phyloP scores from a whole-genome alignment of 2,113 vertebrate genomes.

The Clarias macrocephalus region DNA sequence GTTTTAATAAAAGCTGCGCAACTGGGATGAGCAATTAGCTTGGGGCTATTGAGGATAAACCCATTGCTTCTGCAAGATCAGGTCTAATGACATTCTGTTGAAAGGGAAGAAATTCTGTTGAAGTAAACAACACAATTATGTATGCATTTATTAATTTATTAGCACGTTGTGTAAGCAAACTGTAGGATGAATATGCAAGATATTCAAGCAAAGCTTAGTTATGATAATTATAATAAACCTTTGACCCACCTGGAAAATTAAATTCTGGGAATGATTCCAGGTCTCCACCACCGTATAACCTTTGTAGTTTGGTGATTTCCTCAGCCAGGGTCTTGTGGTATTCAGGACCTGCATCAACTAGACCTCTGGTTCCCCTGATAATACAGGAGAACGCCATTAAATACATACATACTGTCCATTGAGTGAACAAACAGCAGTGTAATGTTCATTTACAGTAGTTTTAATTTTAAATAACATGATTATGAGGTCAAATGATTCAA shows the following conservation, averaged over 20 bases:
- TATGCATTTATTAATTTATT: neutral
- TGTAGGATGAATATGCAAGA: neutral
- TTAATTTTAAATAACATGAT: neutral
- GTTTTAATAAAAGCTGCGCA: neutral
- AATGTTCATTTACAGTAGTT: neutral
- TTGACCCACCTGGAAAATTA: conserved; percentile 81
- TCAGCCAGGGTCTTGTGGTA: conserved; percentile 83
- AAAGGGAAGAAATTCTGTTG: neutral
- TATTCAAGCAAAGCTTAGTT: neutral
- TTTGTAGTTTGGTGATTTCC: conserved; percentile 83
- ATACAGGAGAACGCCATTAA: neutral
- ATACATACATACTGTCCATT: neutral
- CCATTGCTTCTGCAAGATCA: neutral
- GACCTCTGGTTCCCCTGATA: conserved; percentile 75
- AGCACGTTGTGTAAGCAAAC: neutral
- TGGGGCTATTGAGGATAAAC: no score
- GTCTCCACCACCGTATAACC: conserved; percentile 87
- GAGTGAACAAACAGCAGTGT: neutral
- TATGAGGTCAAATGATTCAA: neutral
- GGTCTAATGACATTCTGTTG: neutral
- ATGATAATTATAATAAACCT: neutral
- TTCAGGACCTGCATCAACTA: conserved; percentile 80
- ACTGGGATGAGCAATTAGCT: conserved; percentile 2
- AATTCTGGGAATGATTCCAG: conserved; percentile 85
- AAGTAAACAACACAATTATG: neutral